Conservation (phyloP, 2,888 invertebrate species). For the Amphipoea oculea region DNA sequence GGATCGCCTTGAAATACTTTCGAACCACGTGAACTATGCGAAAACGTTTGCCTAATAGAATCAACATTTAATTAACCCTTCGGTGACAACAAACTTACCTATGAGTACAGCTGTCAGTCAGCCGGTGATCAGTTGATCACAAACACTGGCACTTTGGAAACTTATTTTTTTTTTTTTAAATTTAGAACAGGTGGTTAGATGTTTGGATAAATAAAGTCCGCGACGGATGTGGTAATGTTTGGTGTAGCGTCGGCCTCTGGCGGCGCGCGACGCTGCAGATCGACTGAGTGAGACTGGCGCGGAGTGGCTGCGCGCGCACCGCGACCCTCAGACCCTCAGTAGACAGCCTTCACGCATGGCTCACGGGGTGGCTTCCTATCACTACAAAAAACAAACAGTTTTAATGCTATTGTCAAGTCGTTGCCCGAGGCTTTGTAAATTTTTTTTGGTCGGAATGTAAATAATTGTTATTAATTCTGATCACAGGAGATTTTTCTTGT, state of each 20-base stretch:
- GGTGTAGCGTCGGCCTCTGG: slow-evolving; percentile 74
- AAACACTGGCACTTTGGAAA: slow-evolving; percentile 64
- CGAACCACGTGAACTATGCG: slow-evolving; percentile 87
- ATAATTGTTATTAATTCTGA: neutral
- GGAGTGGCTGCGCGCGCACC: slow-evolving; percentile 77
- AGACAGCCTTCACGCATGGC: slow-evolving; percentile 73
- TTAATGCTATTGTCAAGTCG: slow-evolving; percentile 18
- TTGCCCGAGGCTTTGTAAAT: neutral
- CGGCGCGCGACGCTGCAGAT: slow-evolving; percentile 83
- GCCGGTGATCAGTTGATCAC: slow-evolving; percentile 59
- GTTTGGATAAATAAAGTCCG: slow-evolving; percentile 65
- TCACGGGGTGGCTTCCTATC: slow-evolving; percentile 66
- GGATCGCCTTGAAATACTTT: slow-evolving; percentile 90
- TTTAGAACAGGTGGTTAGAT: slow-evolving; percentile 62
- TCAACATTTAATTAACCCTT: slow-evolving; percentile 79
- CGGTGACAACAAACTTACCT: slow-evolving; percentile 77
- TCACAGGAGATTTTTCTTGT: neutral
- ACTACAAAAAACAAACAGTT: slow-evolving; percentile 48
- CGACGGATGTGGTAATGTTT: slow-evolving; percentile 61
- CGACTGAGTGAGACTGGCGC: slow-evolving; percentile 80
- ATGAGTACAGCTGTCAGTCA: slow-evolving; percentile 67
- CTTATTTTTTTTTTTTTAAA: slow-evolving; percentile 45
- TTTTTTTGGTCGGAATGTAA: neutral
- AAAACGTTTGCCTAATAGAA: slow-evolving; percentile 85
- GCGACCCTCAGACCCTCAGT: slow-evolving; percentile 75